These are phyloP conservation scores for Drosophila azteca DNA, from an alignment of 1,140 invertebrate species.

Conservation along the genomic window DNA sequence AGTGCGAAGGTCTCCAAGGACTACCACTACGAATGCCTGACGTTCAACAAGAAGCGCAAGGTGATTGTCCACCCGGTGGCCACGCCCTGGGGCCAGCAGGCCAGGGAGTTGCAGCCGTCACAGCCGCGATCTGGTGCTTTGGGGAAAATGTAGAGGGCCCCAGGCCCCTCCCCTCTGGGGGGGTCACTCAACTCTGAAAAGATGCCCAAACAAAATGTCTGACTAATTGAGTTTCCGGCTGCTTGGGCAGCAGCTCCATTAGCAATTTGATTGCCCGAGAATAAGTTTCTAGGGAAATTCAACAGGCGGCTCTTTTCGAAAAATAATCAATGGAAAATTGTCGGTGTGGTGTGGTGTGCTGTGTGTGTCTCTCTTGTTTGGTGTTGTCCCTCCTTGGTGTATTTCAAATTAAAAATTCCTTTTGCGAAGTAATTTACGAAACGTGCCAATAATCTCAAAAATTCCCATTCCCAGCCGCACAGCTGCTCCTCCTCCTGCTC, in stretches of 20 bases:
- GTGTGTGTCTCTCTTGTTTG: background rate
- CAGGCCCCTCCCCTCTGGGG: background rate
- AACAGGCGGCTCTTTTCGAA: slow-evolving; percentile 11
- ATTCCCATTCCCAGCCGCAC: slow-evolving; percentile 42
- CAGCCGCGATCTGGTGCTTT: no score
- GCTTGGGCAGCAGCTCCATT: slow-evolving; percentile 42
- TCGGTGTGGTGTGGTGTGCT: no score
- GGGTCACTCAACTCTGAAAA: slow-evolving; percentile 1
- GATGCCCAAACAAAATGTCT: background rate
- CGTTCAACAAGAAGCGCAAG: slow-evolving; percentile 40
- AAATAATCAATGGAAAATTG: slow-evolving; percentile 31
- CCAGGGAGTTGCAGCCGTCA: background rate
- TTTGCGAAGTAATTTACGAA: slow-evolving; percentile 67
- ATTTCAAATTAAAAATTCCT: slow-evolving; percentile 73
- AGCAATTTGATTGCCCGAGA: slow-evolving; percentile 48
- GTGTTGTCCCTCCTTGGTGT: slow-evolving; percentile 17
- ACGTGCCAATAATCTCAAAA: slow-evolving; percentile 77
- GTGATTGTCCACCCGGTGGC: slow-evolving; percentile 69
- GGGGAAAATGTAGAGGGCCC: background rate
- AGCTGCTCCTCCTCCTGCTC: background rate
- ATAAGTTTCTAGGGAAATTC: slow-evolving; percentile 22
- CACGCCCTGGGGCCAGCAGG: slow-evolving; percentile 48
- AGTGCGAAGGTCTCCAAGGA: slow-evolving; percentile 39
- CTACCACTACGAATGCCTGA: slow-evolving; percentile 73
- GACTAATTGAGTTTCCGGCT: slow-evolving; percentile 56